Base-by-base conservation (phyloP, 1,140 invertebrate genomes). In the Penaeus vannamei region DNA sequence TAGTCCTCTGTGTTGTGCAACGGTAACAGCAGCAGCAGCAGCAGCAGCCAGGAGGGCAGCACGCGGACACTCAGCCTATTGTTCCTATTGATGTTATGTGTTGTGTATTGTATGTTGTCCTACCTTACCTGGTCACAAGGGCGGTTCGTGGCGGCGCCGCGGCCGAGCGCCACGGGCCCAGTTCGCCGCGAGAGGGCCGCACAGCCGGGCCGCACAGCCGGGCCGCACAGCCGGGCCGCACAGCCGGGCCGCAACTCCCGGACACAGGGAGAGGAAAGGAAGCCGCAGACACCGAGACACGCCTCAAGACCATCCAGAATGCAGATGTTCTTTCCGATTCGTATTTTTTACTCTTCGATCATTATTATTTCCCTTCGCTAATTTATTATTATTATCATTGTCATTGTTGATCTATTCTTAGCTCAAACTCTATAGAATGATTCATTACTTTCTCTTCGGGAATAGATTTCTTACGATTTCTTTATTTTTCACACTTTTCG, bases 1-100 rank as follows among this genome's bases (percentile, higher is more conserved):
- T 89, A 89, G 87, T 89, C 87, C 87, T 89, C 82, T 89, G 87
- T 89, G 87, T 85, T 89, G 87, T 89, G 83, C 87, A 83, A 80
- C 29, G 82, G 87, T 89, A 82, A 60, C 66, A 76, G 87, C 87
- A 89, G 81, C 86, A 88, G 87, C 87, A 87, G 85, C 69, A 36
- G 72, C 42, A 76, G 72, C 72, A 29, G 42, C 72, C 29, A 76
- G 72, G 72, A 89, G 53, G 53, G 87, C 87, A 84, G 87, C 87
- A 84, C 87, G 82, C 87, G 80, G 80, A 89, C 87, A 89, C 87
- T 84, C 83, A 83, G 82, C 87, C 87, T 72, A 89, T 89, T 89
- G 87, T 89, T 89, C 87, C 87, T 89, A 89, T 89, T 89, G 87
- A 89, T 89, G 87, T 89, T 89, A 89, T 89, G 83, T 89, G 87